Conservation (phyloP, 1,140 invertebrate species). For the Adelges cooleyi region DNA sequence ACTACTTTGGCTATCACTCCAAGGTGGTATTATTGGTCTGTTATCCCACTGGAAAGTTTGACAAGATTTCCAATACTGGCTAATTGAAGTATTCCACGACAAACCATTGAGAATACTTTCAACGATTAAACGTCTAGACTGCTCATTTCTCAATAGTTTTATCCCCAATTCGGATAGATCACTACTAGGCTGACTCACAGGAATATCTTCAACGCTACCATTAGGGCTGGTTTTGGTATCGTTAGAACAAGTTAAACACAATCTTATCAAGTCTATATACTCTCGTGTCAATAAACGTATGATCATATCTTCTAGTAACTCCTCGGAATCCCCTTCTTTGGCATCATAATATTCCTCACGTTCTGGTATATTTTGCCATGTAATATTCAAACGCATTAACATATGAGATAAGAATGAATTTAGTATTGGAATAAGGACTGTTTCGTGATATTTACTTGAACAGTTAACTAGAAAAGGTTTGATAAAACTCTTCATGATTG, state of each 20-base stretch:
- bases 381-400: constrained; percentile 50
- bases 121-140: constrained; percentile 8
- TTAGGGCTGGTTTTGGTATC: constrained; percentile 30
- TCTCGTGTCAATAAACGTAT: constrained; percentile 75
- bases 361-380: constrained; percentile 65
- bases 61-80: constrained; percentile 22
- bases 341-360: constrained; percentile 68
- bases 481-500: constrained; percentile 70
- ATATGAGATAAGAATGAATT: constrained; percentile 61
- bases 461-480: constrained; percentile 76
- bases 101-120: constrained; percentile 23
- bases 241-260: constrained; percentile 45
- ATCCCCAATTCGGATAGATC: constrained; percentile 49
- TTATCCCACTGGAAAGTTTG: constrained; percentile 20
- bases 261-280: constrained; percentile 71
- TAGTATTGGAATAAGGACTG: constrained; percentile 64
- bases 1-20: constrained; percentile 20
- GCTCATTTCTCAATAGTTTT: constrained; percentile 44
- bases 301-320: constrained; percentile 78
- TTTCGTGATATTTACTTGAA: constrained; percentile 60
- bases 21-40: neutral
- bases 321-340: constrained; percentile 48
- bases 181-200: neutral
- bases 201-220: constrained; percentile 21
- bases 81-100: constrained; percentile 15